A percentile compares a stretch with the other conserved stretches of the same genome.
Evolutionary conservation across 2,888 invertebrate species (phyloP).

Genomic region (Argyresthia albistria): DNA sequence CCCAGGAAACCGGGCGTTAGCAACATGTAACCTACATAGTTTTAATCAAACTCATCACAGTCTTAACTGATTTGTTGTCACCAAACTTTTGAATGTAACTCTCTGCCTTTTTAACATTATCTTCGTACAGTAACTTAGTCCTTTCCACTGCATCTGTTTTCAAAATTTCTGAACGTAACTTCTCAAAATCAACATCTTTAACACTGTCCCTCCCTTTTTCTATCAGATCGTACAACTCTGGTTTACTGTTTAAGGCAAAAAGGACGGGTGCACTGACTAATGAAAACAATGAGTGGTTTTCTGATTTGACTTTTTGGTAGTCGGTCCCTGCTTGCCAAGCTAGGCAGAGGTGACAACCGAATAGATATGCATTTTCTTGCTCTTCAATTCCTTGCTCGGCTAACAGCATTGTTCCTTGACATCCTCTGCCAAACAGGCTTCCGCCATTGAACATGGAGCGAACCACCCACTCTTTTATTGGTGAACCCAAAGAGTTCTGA

Average conservation of each 20-base stretch:
- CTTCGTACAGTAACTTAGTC: constrained; percentile 37
- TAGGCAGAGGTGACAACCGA: constrained; percentile 85
- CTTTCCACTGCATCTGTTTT: constrained; percentile 47
- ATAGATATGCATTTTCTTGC: constrained; percentile 82
- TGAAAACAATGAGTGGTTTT: constrained; percentile 73
- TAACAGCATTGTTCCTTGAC: constrained; percentile 83
- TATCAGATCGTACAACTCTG: constrained; percentile 70
- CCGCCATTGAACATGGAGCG: constrained; percentile 81
- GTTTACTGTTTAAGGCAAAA: constrained; percentile 84
- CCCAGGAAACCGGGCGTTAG: too few species aligned
- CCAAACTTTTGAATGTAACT: constrained; percentile 42
- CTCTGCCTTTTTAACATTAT: constrained; percentile 43
- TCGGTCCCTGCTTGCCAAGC: constrained; percentile 82
- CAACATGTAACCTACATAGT: constrained; percentile 28
- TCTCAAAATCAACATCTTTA: constrained; percentile 73
- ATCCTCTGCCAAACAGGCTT: constrained; percentile 78
- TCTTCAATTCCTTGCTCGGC: constrained; percentile 77
- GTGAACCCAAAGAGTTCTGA: constrained; percentile 59
- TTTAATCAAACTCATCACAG: constrained; percentile 50
- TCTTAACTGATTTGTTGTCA: constrained; percentile 40
- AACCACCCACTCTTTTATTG: constrained; percentile 79
- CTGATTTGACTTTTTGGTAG: constrained; percentile 58
- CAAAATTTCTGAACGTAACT: constrained; percentile 44
- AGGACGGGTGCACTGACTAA: constrained; percentile 87
- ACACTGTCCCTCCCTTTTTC: constrained; percentile 72